A percentile compares a stretch with the other conserved stretches of the same genome.
Evolutionary conservation across 2,888 invertebrate genomes (phyloP).

Genomic region (Acanthosepion pharaonis): DNA sequence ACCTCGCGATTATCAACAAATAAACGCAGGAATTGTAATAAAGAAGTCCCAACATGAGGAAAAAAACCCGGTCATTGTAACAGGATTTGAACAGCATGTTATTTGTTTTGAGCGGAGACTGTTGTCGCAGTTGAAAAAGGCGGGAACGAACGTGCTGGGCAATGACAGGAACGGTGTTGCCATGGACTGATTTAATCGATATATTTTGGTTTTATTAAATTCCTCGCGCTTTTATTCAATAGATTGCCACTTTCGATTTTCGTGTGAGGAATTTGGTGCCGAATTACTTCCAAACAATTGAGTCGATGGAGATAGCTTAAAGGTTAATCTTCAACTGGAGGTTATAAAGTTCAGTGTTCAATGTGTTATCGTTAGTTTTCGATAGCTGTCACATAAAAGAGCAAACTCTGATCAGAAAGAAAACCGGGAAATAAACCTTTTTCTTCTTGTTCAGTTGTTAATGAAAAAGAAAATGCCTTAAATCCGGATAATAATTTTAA

Average conservation of each 20-base stretch:
- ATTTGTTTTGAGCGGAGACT: background rate
- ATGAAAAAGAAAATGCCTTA: too few relatives aligned
- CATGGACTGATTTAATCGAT: background rate
- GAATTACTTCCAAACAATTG: background rate
- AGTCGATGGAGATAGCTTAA: background rate
- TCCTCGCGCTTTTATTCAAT: background rate
- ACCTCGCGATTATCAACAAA: too few relatives aligned
- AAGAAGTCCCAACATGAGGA: background rate
- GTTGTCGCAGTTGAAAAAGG: background rate
- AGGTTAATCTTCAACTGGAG: background rate
- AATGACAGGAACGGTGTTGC: background rate
- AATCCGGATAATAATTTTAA: too few relatives aligned
- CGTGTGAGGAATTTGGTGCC: background rate
- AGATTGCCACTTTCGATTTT: background rate
- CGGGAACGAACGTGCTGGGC: background rate
- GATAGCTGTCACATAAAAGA: too few relatives aligned
- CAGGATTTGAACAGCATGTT: background rate
- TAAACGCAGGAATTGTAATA: background rate
- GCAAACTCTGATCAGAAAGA: too few relatives aligned
- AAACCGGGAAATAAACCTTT: too few relatives aligned
- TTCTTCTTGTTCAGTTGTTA: too few relatives aligned
- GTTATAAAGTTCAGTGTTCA: too few relatives aligned
- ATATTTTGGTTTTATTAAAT: background rate
- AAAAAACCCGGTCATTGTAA: background rate
- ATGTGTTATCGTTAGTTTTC: too few relatives aligned